phyloP scores from a whole-genome alignment of 2,113 vertebrate species.

The Tympanuchus pallidicinctus region DNA sequence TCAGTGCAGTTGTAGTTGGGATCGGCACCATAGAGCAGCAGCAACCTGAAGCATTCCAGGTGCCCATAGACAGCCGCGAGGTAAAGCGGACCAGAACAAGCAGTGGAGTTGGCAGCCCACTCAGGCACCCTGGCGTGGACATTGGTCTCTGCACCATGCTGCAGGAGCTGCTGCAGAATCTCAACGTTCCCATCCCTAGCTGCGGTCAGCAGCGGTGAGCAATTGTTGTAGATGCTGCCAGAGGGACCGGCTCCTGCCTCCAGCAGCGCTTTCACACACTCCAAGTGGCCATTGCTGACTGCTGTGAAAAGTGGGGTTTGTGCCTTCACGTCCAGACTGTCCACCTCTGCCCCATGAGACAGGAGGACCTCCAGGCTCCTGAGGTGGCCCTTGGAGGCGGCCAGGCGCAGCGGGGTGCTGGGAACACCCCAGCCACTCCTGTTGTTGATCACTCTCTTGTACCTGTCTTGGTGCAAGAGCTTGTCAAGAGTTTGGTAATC shows the following conservation, averaged over 20 bases:
- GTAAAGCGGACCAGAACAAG: conserved; percentile 91
- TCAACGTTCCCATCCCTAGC: conserved; percentile 85
- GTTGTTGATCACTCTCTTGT: conserved; percentile 84
- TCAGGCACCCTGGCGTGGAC: conserved; percentile 83
- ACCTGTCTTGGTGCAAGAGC: conserved; percentile 85
- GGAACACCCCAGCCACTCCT: conserved; percentile 92
- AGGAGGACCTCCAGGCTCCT: conserved; percentile 86
- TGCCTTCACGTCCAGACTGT: conserved; percentile 92
- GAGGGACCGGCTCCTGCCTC: conserved; percentile 87
- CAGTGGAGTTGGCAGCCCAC: conserved; percentile 84
- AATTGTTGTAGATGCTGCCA: conserved; percentile 91
- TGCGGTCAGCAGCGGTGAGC: conserved; percentile 88
- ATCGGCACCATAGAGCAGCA: conserved; percentile 89
- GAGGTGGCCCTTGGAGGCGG: conserved; percentile 83
- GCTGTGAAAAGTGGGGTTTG: conserved; percentile 95
- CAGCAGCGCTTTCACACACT: conserved; percentile 87
- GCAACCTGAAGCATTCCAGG: conserved; percentile 88
- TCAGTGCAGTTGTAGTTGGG: conserved; percentile 93
- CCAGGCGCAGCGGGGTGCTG: conserved; percentile 88
- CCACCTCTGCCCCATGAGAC: conserved; percentile 89
- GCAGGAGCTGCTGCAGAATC: conserved; percentile 86
- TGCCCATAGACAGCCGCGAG: conserved; percentile 90
- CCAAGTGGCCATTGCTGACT: conserved; percentile 88
- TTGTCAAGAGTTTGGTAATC: conserved; percentile 75
- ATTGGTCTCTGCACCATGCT: conserved; percentile 85